These are phyloP conservation scores for Triplophysa yarkandensis DNA, from an alignment of 2,797 vertebrate species.

Conservation along the genomic window DNA sequence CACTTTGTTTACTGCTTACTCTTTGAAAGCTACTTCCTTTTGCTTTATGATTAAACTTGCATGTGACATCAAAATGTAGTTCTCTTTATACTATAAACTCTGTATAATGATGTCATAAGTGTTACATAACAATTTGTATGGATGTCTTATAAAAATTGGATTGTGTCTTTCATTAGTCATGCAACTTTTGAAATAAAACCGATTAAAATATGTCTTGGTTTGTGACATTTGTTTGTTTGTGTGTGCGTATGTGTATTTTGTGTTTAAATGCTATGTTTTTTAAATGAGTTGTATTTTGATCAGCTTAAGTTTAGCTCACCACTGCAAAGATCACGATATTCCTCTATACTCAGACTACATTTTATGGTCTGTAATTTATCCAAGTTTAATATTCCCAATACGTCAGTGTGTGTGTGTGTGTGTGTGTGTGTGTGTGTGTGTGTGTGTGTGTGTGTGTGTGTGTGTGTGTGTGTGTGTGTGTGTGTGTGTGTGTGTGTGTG, in stretches of 20 bases:
- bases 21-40: slow-evolving; percentile 3
- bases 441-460: too few relatives aligned
- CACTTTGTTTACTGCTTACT: background rate
- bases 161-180: slow-evolving; percentile 6
- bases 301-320: slow-evolving; percentile 29
- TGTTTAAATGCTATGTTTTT: background rate
- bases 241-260: background rate
- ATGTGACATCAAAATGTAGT: background rate
- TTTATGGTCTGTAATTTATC: background rate
- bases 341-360: too few relatives aligned
- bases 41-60: background rate
- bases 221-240: slow-evolving; percentile 7
- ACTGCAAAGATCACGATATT: too few relatives aligned
- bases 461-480: too few relatives aligned
- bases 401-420: background rate
- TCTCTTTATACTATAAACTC: background rate
- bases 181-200: slow-evolving; percentile 17
- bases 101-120: slow-evolving; percentile 3
- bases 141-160: background rate
- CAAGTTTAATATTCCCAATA: background rate
- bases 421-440: too few relatives aligned
- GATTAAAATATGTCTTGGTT: background rate
- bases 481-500: too few relatives aligned
- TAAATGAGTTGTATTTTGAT: slow-evolving; percentile 23
- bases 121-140: slow-evolving; percentile 13